phyloP scores from a whole-genome alignment of 1,140 invertebrate genomes.

The Zaprionus capensis region DNA sequence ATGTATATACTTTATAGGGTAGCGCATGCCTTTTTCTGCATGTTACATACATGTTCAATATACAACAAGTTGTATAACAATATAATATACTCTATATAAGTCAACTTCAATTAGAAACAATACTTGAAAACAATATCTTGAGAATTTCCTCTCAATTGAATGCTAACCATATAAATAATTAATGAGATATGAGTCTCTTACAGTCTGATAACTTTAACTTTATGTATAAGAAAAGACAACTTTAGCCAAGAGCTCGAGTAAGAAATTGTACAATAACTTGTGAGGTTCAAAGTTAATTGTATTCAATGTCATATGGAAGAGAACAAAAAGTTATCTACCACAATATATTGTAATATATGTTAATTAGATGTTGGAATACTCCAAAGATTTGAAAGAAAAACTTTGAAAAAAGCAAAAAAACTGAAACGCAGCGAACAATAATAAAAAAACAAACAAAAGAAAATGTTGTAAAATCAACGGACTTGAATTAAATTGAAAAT shows the following conservation, averaged over 20 bases:
- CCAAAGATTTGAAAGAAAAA: not conserved
- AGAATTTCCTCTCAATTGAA: not conserved
- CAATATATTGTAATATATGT: conserved; percentile 2
- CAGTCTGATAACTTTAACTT: not conserved
- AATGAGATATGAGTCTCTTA: not conserved
- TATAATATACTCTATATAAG: no score
- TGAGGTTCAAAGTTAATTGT: conserved; percentile 2
- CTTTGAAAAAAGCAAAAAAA: not conserved
- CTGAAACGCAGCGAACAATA: not conserved
- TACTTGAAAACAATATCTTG: not conserved
- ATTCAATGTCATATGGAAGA: not conserved
- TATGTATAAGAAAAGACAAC: not conserved
- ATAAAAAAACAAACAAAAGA: not conserved
- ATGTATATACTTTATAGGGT: no score
- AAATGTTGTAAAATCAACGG: conserved; percentile 7
- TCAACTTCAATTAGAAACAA: no score
- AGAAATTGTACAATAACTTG: not conserved
- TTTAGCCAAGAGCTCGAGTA: not conserved
- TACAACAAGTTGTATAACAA: no score
- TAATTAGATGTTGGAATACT: conserved; percentile 5
- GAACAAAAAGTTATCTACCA: conserved; percentile 1
- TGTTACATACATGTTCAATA: no score
- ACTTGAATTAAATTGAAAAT: conserved; percentile 8
- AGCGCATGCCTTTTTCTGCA: no score
- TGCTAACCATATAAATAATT: not conserved